Base-by-base conservation (phyloP, 2,797 vertebrate species). In the Mus caroli region DNA sequence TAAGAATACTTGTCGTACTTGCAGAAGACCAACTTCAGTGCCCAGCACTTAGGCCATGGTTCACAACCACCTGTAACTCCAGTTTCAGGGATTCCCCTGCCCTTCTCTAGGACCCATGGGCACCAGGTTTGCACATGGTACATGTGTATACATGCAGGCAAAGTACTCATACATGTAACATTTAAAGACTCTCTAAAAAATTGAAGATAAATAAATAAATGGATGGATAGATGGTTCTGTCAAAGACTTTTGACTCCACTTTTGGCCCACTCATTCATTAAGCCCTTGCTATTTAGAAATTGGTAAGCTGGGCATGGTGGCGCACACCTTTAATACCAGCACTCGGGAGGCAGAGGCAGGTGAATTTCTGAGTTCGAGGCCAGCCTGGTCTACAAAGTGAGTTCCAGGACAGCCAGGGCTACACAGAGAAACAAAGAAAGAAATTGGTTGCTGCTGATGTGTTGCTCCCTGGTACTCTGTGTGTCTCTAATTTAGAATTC, bases 231-330 rank as follows among this genome's bases (percentile, higher is more conserved):
- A 37, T 46, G 17, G 17, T 12, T 8, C 26, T 85, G 37, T 54
- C 84, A 73, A 2, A 46, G 78, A 88, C 88, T 88, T 28, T 20
- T 54, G 58, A 31, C 22, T 75, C 37, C n/a, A 46, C 22, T 82
- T 76, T 69, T 89, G 80, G 40, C 46, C 34, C 8, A 34, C 15
- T 77, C 71, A n/a, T 96, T 95, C 28, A 37, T 89, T 79, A 80
- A 95, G n/a, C n/a, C 9, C 3, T 75, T 86, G 60, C 28, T 78
- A 28, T 94, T 84, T 92, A 88, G 78, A 80, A 80, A 87, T 24
- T 82, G 62, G 79, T 50, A 43, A 43, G 43, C 43, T 43, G 43
- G 43, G 43, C 43, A 5, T 43, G 43, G 43, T 43, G 43, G 43
- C 43, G 3, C 43, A 43, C 5, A 5, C 43, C 43, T 43, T 43